These are phyloP conservation scores for Callipepla squamata DNA, from an alignment of 2,113 vertebrate species.

Conservation along the genomic window DNA sequence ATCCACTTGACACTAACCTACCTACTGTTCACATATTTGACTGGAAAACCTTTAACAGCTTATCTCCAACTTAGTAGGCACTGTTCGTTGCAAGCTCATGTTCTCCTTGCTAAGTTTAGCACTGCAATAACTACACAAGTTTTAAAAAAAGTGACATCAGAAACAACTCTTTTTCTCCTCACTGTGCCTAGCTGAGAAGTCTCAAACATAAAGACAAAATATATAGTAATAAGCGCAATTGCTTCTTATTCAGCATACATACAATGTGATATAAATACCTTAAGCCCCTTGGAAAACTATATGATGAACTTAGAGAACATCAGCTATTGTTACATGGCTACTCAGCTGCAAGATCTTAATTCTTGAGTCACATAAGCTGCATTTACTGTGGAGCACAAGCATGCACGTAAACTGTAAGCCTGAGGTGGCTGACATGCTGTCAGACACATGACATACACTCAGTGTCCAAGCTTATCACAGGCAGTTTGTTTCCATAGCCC, in stretches of 20 bases:
- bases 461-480: background rate
- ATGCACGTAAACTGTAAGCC: background rate
- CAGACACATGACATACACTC: rapidly evolving
- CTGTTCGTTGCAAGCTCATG: background rate
- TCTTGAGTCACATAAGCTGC: background rate
- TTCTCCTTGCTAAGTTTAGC: background rate
- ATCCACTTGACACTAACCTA: background rate
- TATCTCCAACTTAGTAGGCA: background rate
- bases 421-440: background rate
- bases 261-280: background rate
- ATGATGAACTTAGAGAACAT: background rate
- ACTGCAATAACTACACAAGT: background rate
- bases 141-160: background rate
- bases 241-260: background rate
- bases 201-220: background rate
- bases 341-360: background rate
- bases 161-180: background rate
- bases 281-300: background rate
- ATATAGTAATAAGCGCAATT: background rate
- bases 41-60: background rate
- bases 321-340: background rate
- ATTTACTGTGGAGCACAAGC: background rate
- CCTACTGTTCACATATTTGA: background rate
- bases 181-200: background rate
- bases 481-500: background rate